Evolutionary conservation across 2,888 invertebrate genomes (phyloP).

Genomic region (Scaptomyza parva): DNA sequence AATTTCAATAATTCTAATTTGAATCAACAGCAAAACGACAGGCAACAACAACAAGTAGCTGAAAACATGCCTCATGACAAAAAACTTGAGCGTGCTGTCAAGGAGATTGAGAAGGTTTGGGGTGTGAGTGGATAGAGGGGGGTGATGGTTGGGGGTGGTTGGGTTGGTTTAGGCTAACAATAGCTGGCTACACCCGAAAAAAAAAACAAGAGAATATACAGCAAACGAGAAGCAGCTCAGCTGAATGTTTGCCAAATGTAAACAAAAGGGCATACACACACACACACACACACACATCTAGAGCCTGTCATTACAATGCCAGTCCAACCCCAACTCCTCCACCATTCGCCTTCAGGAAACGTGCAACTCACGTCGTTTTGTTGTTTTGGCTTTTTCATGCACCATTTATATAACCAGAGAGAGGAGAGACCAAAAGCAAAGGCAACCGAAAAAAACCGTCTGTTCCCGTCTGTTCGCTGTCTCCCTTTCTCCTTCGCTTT

Average conservation of each 20-base stretch:
- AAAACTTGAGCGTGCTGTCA: constrained; percentile 19
- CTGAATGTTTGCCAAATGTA: constrained; percentile 69
- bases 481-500: constrained; percentile 1
- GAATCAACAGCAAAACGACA: constrained; percentile 29
- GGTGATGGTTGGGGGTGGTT: background rate
- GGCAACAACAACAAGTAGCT: background rate
- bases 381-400: constrained; percentile 81
- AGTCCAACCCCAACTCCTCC: background rate
- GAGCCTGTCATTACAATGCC: constrained; percentile 39
- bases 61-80: constrained; percentile 22
- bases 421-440: constrained; percentile 48
- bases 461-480: constrained; percentile 6
- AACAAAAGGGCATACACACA: constrained; percentile 51
- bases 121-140: too few species aligned
- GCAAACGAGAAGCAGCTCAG: constrained; percentile 18
- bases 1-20: constrained; percentile 77
- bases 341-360: constrained; percentile 22
- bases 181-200: constrained; percentile 27
- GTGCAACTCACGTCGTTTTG: constrained; percentile 78
- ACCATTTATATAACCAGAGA: constrained; percentile 74
- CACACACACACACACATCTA: constrained; percentile 10
- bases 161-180: constrained; percentile 31
- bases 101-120: background rate
- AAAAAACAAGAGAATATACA: background rate
- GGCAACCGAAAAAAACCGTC: constrained; percentile 22